Evolutionary conservation across 1,140 invertebrate genomes (phyloP), one percentile per base, ranked within the genome.

Genomic region (Heterodera schachtii): DNA sequence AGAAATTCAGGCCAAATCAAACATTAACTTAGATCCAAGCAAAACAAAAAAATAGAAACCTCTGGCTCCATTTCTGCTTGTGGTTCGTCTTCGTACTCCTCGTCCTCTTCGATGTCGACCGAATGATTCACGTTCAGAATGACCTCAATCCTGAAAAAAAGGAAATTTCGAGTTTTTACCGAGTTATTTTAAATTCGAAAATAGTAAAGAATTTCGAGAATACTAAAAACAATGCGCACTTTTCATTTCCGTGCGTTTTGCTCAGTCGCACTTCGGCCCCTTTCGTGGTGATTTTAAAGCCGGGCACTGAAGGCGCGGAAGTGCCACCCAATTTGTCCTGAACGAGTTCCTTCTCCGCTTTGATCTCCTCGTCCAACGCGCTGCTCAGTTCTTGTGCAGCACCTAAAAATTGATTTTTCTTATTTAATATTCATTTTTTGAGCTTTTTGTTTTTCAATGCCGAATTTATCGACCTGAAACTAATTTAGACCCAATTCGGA

Each of bases 121-220:
- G 85, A 85, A 57, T 90, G 88, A 69, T 89, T 89, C 13, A 89
- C 89, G 73, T 90, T 90, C 78, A 90, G 87, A 13, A 83, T 75
- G 9, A 90, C 89, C 11, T 83, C 49, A 84, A 89, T 89, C 19
- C 86, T 87, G n/a, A 47, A 87, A 85, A 85, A 77, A 1, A 47
- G 19, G 70, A 1, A 43, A 67, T 21, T 64, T 31, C 1, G 31
- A 31, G 31, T 31, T 31, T 31, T 31, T 31, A 31, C 31, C 31
- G 31, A 31, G 31, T 31, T 31, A 31, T 31, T 31, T 31, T 31
- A 31, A 31, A 31, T 31, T 31, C 31, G 0, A 31, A 31, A 31
- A 31, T 31, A 46, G 21, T 46, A 69, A 41, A 1, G 46, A 67
- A 3, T 16, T 43, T 49, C 67, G 41, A 67, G 67, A 69, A 31